Conservation (phyloP, 35 echinoderm and acorn worm genomes). For the Stichopus chloronotus region DNA sequence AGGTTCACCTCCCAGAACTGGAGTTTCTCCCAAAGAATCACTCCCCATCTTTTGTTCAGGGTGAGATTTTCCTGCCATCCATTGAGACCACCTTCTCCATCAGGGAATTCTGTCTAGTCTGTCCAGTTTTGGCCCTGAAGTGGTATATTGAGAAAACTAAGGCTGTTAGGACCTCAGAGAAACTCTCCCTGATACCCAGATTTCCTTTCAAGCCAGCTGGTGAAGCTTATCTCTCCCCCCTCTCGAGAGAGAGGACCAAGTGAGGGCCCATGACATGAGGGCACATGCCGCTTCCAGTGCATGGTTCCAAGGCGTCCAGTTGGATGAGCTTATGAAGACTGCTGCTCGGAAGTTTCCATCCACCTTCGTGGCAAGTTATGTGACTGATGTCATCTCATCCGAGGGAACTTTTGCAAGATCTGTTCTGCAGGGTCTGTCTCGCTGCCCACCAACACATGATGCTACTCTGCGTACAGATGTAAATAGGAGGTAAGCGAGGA, state of each 20-base stretch:
- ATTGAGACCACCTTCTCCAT: neutral
- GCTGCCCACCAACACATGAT: neutral
- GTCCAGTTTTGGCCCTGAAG: neutral
- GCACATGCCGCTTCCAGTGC: neutral
- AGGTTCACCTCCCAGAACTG: neutral
- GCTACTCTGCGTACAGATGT: constrained; percentile 22
- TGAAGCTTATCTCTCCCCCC: neutral
- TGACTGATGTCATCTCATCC: neutral
- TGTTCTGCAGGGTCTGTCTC: neutral
- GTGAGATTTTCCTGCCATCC: constrained; percentile 7
- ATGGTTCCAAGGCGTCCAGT: neutral
- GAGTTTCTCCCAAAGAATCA: neutral
- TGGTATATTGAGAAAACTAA: neutral
- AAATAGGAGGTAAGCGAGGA: neutral
- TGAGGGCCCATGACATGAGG: neutral
- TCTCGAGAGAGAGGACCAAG: neutral
- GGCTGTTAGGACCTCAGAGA: neutral
- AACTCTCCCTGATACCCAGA: neutral
- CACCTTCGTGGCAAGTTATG: neutral
- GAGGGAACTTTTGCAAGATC: constrained; percentile 12
- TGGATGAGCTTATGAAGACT: neutral
- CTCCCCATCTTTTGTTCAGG: neutral
- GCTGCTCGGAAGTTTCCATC: neutral
- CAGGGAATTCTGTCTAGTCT: neutral
- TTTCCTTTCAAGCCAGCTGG: neutral